Evolutionary conservation across 1,140 invertebrate genomes (phyloP).

Genomic region (Brachionus calyciflorus): DNA sequence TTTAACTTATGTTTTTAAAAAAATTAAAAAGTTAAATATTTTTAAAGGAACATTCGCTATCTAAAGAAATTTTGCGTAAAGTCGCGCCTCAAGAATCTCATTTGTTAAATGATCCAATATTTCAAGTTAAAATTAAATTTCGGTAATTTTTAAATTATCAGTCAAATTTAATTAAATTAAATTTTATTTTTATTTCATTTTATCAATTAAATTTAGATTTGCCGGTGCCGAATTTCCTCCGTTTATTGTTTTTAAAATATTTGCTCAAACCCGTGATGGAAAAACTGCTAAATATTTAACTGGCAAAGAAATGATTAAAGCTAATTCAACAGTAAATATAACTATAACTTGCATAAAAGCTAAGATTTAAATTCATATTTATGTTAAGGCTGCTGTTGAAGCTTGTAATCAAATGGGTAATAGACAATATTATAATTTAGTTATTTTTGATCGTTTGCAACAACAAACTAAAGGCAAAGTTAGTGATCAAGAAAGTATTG

Average conservation of each 20-base stretch:
- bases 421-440: constrained; percentile 57
- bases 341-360: not conserved
- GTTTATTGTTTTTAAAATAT: constrained; percentile 61
- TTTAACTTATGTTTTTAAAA: not conserved
- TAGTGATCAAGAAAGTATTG: constrained; percentile 58
- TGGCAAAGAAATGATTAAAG: constrained; percentile 57
- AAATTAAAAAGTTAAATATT: not conserved
- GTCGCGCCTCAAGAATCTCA: constrained; percentile 58
- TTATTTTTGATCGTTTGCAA: constrained; percentile 56
- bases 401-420: constrained; percentile 58
- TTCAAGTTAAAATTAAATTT: constrained; percentile 56
- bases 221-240: constrained; percentile 60
- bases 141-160: constrained; percentile 50
- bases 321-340: constrained; percentile 56
- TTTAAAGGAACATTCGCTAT: constrained; percentile 55
- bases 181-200: not conserved
- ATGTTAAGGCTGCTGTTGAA: constrained; percentile 56
- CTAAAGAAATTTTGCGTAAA: constrained; percentile 57
- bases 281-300: constrained; percentile 57
- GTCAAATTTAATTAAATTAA: not conserved
- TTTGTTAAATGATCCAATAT: constrained; percentile 55
- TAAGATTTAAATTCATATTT: not conserved
- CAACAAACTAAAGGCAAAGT: constrained; percentile 53
- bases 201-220: constrained; percentile 52
- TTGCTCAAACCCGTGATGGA: constrained; percentile 51